phyloP scores from a whole-genome alignment of 2,113 vertebrate species.

The Myrmecophaga tridactyla region DNA sequence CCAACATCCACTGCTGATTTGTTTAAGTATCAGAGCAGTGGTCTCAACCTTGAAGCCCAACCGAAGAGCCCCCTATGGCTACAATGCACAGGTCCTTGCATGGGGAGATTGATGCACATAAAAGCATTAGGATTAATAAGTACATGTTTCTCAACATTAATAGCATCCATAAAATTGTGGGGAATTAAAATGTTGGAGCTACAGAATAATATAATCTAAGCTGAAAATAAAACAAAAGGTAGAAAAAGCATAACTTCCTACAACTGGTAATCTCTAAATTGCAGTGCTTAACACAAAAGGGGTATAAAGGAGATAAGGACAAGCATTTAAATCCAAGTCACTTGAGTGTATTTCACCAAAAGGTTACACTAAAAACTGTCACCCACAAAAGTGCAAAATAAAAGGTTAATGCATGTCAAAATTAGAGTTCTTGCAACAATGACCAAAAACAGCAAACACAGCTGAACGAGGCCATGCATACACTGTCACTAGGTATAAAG shows the following conservation, averaged over 20 bases:
- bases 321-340: slow-evolving; percentile 78
- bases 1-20: background rate
- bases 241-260: slow-evolving; percentile 75
- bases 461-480: slow-evolving; percentile 71
- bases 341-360: slow-evolving; percentile 75
- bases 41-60: background rate
- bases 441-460: slow-evolving; percentile 74
- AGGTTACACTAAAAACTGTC: slow-evolving; percentile 79
- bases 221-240: slow-evolving; percentile 78
- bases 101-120: background rate
- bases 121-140: slow-evolving; percentile 30
- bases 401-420: slow-evolving; percentile 78
- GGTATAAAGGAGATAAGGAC: slow-evolving; percentile 74
- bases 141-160: background rate
- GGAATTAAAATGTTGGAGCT: slow-evolving; percentile 61
- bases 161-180: slow-evolving; percentile 9
- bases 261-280: slow-evolving; percentile 79
- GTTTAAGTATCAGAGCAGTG: background rate
- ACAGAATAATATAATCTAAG: slow-evolving; percentile 44
- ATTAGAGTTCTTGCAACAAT: slow-evolving; percentile 74
- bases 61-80: background rate
- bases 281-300: slow-evolving; percentile 80
- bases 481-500: slow-evolving; percentile 74
- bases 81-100: background rate
- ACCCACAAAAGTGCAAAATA: slow-evolving; percentile 82